Percentiles rank a stretch among this genome's conserved stretches.
Conservation (phyloP, 2,113 vertebrate genomes). For the Platysternon megacephalum region DNA sequence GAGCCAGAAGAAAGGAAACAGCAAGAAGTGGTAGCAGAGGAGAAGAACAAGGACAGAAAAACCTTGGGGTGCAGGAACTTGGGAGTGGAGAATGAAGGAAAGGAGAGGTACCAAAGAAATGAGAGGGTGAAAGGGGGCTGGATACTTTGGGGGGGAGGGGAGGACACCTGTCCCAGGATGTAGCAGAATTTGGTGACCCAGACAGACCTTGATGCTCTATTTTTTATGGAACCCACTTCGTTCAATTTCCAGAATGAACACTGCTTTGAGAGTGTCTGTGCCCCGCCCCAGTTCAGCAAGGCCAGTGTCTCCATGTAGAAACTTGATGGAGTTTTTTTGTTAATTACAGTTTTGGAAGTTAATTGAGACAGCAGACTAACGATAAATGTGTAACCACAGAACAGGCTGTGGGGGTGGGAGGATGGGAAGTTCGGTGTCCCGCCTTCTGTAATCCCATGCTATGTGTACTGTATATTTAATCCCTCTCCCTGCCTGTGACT, state of each 20-base stretch:
- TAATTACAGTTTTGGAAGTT: not conserved
- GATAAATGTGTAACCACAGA: not conserved
- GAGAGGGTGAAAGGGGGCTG: rapidly evolving
- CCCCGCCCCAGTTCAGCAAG: not conserved
- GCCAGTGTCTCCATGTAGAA: not conserved
- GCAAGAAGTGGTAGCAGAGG: not conserved
- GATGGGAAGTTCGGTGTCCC: conserved; percentile 30
- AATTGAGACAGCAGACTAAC: conserved; percentile 26
- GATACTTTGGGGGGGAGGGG: not conserved
- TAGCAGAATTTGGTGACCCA: not conserved
- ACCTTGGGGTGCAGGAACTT: not conserved
- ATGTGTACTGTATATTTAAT: conserved; percentile 29
- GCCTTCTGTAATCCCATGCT: conserved; percentile 17
- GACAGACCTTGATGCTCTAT: not conserved
- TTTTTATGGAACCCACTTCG: not conserved
- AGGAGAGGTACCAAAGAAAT: not conserved
- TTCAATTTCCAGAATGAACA: not conserved
- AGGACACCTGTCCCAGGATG: not conserved
- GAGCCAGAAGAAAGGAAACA: not conserved
- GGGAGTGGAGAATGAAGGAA: rapidly evolving
- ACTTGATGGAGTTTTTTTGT: not conserved
- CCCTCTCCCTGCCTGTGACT: conserved; percentile 12
- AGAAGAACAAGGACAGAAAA: no score
- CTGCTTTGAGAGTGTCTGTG: not conserved
- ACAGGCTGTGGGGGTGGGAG: not conserved